Percentiles rank a stretch among this genome's conserved stretches.
phyloP scores from a whole-genome alignment of 2,888 invertebrate species.

The Ochlodes sylvanus region DNA sequence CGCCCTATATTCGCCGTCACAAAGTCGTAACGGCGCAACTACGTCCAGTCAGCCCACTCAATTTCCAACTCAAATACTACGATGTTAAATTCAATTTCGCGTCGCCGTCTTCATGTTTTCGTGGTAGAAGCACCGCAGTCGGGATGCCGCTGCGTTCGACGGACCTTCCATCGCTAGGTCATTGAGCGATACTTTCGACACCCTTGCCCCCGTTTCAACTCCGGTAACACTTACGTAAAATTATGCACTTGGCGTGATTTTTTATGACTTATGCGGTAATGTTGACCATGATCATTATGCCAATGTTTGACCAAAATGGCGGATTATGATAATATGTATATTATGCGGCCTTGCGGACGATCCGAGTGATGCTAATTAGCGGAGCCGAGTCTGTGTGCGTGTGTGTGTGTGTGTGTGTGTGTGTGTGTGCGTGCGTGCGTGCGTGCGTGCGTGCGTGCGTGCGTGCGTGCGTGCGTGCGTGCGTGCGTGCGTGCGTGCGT shows the following conservation, averaged over 20 bases:
- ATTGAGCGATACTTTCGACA: constrained; percentile 30
- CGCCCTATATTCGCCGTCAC: constrained; percentile 62
- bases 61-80: constrained; percentile 46
- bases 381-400: too few species aligned
- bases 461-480: too few species aligned
- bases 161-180: constrained; percentile 43
- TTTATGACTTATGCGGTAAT: background rate
- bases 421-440: too few species aligned
- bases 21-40: constrained; percentile 55
- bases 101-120: constrained; percentile 39
- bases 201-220: constrained; percentile 22
- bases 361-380: too few species aligned
- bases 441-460: too few species aligned
- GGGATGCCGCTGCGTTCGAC: constrained; percentile 55
- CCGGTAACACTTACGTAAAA: background rate
- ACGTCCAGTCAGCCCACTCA: constrained; percentile 30
- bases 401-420: too few species aligned
- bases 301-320: too few species aligned
- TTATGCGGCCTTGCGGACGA: too few species aligned
- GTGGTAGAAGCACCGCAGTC: constrained; percentile 43
- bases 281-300: background rate
- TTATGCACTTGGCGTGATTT: background rate
- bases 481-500: too few species aligned
- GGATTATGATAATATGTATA: too few species aligned
- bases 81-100: constrained; percentile 41